A percentile compares a stretch with the other conserved stretches of the same genome.
These are phyloP conservation scores for Siniperca chuatsi DNA, from an alignment of 2,113 vertebrate species.

Conservation along the genomic window DNA sequence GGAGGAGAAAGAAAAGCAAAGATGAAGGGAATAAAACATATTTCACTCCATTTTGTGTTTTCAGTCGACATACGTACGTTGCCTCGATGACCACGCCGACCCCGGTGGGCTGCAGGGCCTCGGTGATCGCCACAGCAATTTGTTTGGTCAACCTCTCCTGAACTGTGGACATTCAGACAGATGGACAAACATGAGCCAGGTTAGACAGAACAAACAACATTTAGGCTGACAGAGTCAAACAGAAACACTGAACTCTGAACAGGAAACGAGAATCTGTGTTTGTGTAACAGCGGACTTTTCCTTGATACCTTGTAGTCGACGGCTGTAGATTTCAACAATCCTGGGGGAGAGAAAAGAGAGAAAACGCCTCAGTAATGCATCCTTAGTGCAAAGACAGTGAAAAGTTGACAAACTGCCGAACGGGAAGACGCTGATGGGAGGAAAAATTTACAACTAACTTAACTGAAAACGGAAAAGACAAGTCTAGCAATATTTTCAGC, in stretches of 20 bases:
- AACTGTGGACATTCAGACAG: slow-evolving; percentile 83
- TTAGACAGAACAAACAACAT: slow-evolving; percentile 15
- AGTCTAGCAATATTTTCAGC: no score
- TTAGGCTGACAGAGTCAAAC: rapidly evolving
- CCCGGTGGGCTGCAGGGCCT: slow-evolving; percentile 94
- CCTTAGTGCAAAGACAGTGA: background rate
- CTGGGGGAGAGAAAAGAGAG: slow-evolving; percentile 72
- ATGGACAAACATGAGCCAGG: slow-evolving; percentile 20
- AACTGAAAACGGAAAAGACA: no score
- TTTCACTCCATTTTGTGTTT: background rate
- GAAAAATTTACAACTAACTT: background rate
- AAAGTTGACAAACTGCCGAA: no score
- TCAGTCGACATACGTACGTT: slow-evolving; percentile 85
- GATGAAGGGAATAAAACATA: background rate
- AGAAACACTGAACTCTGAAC: background rate
- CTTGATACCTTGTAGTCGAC: slow-evolving; percentile 94
- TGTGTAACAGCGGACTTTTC: no score
- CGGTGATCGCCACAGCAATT: slow-evolving; percentile 96
- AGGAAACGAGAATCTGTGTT: background rate
- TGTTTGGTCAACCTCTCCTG: slow-evolving; percentile 98
- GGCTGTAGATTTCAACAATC: slow-evolving; percentile 99
- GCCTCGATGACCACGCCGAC: slow-evolving; percentile 97
- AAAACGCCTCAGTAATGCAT: background rate
- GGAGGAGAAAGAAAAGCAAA: no score
- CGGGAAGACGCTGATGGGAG: no score